Base-by-base conservation (phyloP, 2,888 invertebrate genomes). In the Tolmerus cingulatus region DNA sequence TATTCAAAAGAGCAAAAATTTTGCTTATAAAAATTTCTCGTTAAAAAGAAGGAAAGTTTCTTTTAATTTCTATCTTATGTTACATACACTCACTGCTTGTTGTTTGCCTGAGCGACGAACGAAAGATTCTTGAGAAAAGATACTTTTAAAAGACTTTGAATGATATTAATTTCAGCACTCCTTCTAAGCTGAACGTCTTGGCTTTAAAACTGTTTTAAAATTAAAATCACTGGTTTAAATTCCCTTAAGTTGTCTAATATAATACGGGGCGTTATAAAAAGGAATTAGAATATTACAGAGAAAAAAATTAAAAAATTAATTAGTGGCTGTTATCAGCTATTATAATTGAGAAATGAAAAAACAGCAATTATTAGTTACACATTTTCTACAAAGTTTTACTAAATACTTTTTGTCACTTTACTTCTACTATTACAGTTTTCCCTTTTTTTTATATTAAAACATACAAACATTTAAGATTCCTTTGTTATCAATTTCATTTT, bases 381-480 rank as follows among this genome's bases (percentile, higher is more conserved):
- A 43, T 82, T 37, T 57, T 57, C 57, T 82, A 57, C 34, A 57
- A 82, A 82, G 40, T 82, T 55, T 81, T 16, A 51, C 43, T 81
- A 81, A 34, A 30, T 81, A 51, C 30, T 51, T 81, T 79, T 55
- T 81, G 81, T 81, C 46, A 51, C 81, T 51, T 43, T 81, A 78
- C 66, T 66, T 66, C 66, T 78, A 40, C 46, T 55, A 51, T 43
- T 30, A 81, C 27, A 27, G 51, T n/a, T 78, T 81, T 81, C 51
- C 55, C 27, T 81, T 43, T 43, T 78, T 78, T 43, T 40, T 78
- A 82, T 82, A 82, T 37, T 82, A 82, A 82, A 82, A 82, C 66
- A 82, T 82, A 82, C 82, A 82, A 82, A 82, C 66, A 82, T 82
- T 57, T 37, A 82, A 82, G 82, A 57, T 19, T 37, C 37, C 43